Evolutionary conservation across 2,888 invertebrate genomes (phyloP), one percentile per base, ranked within the genome.

Genomic region (Pachymerium ferrugineum): DNA sequence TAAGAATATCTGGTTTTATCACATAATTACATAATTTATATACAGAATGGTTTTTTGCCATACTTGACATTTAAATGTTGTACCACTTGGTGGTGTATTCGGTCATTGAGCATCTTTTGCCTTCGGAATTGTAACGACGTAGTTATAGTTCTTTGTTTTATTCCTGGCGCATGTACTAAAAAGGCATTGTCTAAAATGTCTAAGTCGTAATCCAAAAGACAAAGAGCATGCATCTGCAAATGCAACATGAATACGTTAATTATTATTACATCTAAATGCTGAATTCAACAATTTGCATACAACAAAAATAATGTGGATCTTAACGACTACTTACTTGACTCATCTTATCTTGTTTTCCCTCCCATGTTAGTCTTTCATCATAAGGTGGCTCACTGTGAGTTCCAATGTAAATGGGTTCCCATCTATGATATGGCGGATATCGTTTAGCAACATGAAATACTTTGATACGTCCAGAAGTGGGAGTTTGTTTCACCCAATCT

Each of bases 131-230:
- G 22, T 16, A 68, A 29, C 25, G 70, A 71, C 1, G 33, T 71
- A 0, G 62, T 74, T 3, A 35, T 68, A 28, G 74, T 75, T 14
- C 62, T 70, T 54, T 22, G 74, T 79, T 88, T 88, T 74, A 88
- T 86, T 38, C 88, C 88, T 0, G 88, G 88, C 0, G 87, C 85
- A 80, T 91, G 91, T 30, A 90, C 88, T 67, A 91, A 85, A 80
- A 90, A 91, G 0, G 87, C 90, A 28, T 89, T 89, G 78, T 90
- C 90, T 70, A 91, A 82, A 3, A 91, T 87, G 75, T 90, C 87
- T 81, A 91, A 86, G 70, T 88, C 86, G 81, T 91, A 91, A 77
- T 88, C 87, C 81, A 88, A 85, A 76, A 90, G 86, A 81, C 91
- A 91, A 85, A 91, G 87, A 82, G 90, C 90, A 79, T 89, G 83